A percentile compares a stretch with the other conserved stretches of the same genome.
phyloP scores from a whole-genome alignment of 2,888 invertebrate species.

The Arge pagana region DNA sequence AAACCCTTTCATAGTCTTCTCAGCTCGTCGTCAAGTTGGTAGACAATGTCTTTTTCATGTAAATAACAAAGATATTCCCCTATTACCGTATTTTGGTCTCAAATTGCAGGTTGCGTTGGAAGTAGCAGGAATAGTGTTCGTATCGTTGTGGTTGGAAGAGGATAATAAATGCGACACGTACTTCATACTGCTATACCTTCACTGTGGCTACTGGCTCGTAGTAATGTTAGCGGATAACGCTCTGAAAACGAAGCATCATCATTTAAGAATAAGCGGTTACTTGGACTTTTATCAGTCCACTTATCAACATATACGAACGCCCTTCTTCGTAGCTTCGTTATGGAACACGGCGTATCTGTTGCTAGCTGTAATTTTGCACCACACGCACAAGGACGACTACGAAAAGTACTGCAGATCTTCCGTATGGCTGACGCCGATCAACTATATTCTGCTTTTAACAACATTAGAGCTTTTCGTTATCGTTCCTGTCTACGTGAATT shows the following conservation, averaged over 20 bases:
- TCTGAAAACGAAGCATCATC: constrained; percentile 65
- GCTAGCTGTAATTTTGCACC: constrained; percentile 50
- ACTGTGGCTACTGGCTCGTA: constrained; percentile 50
- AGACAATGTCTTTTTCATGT: no score
- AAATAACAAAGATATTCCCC: no score
- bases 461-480: constrained; percentile 58
- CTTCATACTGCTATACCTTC: constrained; percentile 52
- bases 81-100: no score
- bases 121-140: constrained; percentile 50
- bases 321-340: constrained; percentile 67
- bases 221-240: constrained; percentile 59
- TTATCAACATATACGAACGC: constrained; percentile 64
- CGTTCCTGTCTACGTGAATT: constrained; percentile 61
- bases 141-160: constrained; percentile 51
- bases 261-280: constrained; percentile 68
- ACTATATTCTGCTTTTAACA: constrained; percentile 60
- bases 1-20: no score
- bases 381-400: constrained; percentile 50
- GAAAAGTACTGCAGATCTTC: constrained; percentile 60
- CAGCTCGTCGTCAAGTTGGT: no score
- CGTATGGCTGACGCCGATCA: constrained; percentile 53
- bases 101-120: constrained; percentile 49
- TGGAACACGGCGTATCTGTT: constrained; percentile 56
- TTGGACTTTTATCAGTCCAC: constrained; percentile 71
- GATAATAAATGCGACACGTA: constrained; percentile 52